Base-by-base conservation (phyloP, 2,888 invertebrate species). In the Dioctria rufipes region DNA sequence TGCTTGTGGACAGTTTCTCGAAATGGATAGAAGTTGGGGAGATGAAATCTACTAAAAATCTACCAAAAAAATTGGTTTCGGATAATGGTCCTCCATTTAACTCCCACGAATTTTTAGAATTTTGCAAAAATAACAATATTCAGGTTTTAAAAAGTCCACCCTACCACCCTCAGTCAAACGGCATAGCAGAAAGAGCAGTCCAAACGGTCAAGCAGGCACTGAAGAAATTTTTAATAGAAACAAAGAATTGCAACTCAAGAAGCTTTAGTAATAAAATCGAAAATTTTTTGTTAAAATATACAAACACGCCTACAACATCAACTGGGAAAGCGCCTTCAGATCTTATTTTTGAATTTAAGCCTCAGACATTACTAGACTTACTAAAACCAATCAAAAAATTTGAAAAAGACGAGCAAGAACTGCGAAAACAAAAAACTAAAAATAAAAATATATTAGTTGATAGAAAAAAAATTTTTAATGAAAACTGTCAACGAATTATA, bases 1-100 rank as follows among this genome's bases (percentile, higher is more conserved):
- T 82, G 11, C 11, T 78, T n/a, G 49, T 81, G 37, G 80, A 81
- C 66, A 66, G 58, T 51, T 80, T 60, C 69, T 71, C 78, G 8
- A 83, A 80, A 78, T 80, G 78, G 61, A 42, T 81, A 11, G 79
- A 80, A 25, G 43, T 81, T 2, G 46, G 40, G 4, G 4, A 60
- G 40, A 81, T 83, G 80, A 75, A 75, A 65, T 8, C 5, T 37
- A 83, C 77, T 9, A 79, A 9, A 13, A 2, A 49, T n/a, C n/a
- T 85, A n/a, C 84, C 84, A 25, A 82, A 63, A 39, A 37, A 80
- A 6, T 61, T 84, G 8, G 84, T 84, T 3, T 83, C 84, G 2
- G 84, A 84, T 78, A 85, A 85, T 78, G 83, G 84, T 11, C 81
- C 83, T 54, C 83, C 0, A 83, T 49, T 49, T 49, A 39, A 49